These are phyloP conservation scores for Sarcophaga caerulescens DNA, from an alignment of 2,888 invertebrate species.

Conservation along the genomic window DNA sequence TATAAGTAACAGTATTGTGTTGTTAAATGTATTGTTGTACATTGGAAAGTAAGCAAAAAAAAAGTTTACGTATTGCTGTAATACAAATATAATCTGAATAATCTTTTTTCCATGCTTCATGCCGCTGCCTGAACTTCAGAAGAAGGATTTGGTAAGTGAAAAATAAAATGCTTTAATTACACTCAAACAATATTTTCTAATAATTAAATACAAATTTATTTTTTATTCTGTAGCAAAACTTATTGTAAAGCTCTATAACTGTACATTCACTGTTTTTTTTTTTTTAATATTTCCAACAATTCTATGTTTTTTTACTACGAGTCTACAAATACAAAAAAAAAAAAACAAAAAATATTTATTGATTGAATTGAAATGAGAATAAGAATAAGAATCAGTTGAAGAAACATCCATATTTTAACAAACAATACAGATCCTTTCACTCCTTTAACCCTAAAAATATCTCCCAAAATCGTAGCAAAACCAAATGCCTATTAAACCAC, in stretches of 20 bases:
- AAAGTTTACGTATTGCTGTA: too few species aligned
- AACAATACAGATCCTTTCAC: constrained; percentile 34
- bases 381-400: not conserved
- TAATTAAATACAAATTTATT: constrained; percentile 44
- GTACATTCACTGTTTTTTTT: constrained; percentile 56
- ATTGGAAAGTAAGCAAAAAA: not conserved
- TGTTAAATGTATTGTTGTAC: not conserved
- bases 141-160: constrained; percentile 54
- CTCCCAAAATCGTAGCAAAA: constrained; percentile 19
- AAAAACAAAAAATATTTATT: not conserved
- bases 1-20: not conserved
- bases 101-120: not conserved
- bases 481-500: constrained; percentile 13
- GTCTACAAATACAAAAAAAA: constrained; percentile 18
- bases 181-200: constrained; percentile 44
- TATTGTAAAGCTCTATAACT: constrained; percentile 63
- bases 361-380: not conserved
- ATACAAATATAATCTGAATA: not conserved
- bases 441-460: constrained; percentile 22
- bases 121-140: not conserved
- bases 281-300: constrained; percentile 58
- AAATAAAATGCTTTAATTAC: constrained; percentile 7
- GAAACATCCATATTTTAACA: not conserved
- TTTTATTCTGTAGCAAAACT: constrained; percentile 64
- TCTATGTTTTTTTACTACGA: constrained; percentile 40